Evolutionary conservation across 2,888 invertebrate species (phyloP).

Genomic region (Anticlea derivata): DNA sequence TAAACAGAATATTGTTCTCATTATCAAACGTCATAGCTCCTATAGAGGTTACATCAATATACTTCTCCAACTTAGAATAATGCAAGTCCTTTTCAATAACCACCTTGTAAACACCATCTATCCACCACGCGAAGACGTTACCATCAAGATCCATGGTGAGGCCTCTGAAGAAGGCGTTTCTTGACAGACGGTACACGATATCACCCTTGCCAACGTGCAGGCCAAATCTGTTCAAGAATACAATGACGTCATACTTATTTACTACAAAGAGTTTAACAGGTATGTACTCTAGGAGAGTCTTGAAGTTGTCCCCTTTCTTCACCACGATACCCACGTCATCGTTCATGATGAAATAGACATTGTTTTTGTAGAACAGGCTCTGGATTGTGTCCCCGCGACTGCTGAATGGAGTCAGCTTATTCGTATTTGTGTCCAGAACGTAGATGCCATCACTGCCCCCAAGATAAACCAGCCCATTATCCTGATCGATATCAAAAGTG

Average conservation of each 20-base stretch:
- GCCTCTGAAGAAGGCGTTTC: conserved; percentile 66
- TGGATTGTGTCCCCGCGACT: conserved; percentile 62
- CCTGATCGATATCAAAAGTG: conserved; percentile 69
- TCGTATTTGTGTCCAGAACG: conserved; percentile 48
- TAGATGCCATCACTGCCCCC: conserved; percentile 70
- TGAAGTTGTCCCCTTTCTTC: conserved; percentile 62
- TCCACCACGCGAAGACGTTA: conserved; percentile 69
- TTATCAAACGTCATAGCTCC: conserved; percentile 70
- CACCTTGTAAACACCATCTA: conserved; percentile 69
- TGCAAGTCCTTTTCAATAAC: conserved; percentile 49
- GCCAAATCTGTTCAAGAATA: conserved; percentile 59
- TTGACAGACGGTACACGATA: conserved; percentile 52
- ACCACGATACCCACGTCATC: conserved; percentile 55
- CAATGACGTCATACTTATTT: conserved; percentile 58
- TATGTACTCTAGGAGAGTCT: conserved; percentile 50
- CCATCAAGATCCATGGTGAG: conserved; percentile 63
- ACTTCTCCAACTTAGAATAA: conserved; percentile 53
- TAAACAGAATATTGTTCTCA: conserved; percentile 64
- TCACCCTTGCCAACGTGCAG: conserved; percentile 58
- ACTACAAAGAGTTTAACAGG: conserved; percentile 63
- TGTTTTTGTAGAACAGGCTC: conserved; percentile 59
- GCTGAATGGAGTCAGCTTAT: conserved; percentile 56
- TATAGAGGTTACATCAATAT: conserved; percentile 54
- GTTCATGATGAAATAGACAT: conserved; percentile 61
- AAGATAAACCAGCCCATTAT: conserved; percentile 59